phyloP scores from a whole-genome alignment of 2,797 vertebrate species.

The Vespertilio murinus region DNA sequence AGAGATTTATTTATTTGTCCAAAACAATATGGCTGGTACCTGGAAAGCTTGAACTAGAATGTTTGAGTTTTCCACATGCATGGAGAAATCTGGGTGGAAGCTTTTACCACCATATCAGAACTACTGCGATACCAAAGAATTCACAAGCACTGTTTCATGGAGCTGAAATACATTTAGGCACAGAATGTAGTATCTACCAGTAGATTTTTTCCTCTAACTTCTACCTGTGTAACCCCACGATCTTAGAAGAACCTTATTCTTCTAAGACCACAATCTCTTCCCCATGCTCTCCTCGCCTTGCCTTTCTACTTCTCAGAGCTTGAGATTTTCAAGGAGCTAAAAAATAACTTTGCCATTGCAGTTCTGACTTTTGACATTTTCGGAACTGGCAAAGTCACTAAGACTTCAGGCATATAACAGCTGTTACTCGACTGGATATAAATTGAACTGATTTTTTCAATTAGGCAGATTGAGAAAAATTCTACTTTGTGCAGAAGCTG shows the following conservation, averaged over 20 bases:
- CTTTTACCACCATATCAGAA: not conserved
- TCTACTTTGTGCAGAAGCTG: not conserved
- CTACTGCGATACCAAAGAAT: not conserved
- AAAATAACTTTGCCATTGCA: not conserved
- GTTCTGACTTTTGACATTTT: not conserved
- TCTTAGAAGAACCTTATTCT: not conserved
- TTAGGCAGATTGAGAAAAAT: not conserved
- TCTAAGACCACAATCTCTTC: not conserved
- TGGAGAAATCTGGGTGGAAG: not conserved
- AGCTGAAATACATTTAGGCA: not conserved
- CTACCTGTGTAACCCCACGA: not conserved
- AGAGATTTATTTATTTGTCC: not conserved
- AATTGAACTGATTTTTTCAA: not conserved
- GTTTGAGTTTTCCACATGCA: not conserved
- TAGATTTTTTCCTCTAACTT: not conserved
- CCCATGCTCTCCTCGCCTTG: not conserved
- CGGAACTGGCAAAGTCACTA: not conserved
- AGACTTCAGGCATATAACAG: not conserved
- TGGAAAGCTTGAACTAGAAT: not conserved
- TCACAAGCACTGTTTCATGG: not conserved
- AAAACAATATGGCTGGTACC: not conserved
- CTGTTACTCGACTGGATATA: constrained; percentile 26
- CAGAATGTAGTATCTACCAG: not conserved
- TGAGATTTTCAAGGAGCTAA: not conserved
- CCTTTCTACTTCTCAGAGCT: not conserved